Evolutionary conservation across 2,797 vertebrate genomes (phyloP).

Genomic region (Zalophus californianus): DNA sequence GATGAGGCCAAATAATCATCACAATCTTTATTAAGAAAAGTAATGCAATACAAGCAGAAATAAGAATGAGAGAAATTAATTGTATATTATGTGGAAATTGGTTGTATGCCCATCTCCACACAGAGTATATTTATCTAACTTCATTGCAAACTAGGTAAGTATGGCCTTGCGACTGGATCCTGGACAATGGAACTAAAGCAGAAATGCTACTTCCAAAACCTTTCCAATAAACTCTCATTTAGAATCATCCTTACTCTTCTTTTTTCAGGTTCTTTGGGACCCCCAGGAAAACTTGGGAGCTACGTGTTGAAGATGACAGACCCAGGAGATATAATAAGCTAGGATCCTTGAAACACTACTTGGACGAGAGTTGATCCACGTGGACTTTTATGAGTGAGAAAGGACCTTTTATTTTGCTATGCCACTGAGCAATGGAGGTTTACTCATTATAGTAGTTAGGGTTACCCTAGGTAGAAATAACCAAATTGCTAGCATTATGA

Average conservation of each 20-base stretch:
- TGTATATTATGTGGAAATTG: not conserved
- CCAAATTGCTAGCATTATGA: not conserved
- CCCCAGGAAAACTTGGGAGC: not conserved
- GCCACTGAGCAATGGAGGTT: not conserved
- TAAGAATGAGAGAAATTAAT: not conserved
- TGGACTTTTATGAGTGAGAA: not conserved
- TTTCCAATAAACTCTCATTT: not conserved
- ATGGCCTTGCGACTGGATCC: not conserved
- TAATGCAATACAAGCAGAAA: not conserved
- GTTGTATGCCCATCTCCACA: not conserved
- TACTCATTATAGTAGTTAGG: not conserved
- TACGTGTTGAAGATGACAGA: not conserved
- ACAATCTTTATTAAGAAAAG: conserved; percentile 8
- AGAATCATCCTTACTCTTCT: not conserved
- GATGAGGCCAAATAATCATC: not conserved
- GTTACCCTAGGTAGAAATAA: not conserved
- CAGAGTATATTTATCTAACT: not conserved
- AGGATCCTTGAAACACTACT: not conserved
- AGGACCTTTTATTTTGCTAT: not conserved
- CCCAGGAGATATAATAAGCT: not conserved
- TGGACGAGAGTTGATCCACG: not conserved
- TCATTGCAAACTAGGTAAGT: not conserved
- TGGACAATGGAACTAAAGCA: not conserved
- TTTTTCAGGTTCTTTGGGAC: not conserved
- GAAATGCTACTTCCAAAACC: not conserved